Percentiles rank a stretch among this genome's conserved stretches.
Evolutionary conservation across 2,888 invertebrate species (phyloP).

Genomic region (Caenorhabditis sp.): DNA sequence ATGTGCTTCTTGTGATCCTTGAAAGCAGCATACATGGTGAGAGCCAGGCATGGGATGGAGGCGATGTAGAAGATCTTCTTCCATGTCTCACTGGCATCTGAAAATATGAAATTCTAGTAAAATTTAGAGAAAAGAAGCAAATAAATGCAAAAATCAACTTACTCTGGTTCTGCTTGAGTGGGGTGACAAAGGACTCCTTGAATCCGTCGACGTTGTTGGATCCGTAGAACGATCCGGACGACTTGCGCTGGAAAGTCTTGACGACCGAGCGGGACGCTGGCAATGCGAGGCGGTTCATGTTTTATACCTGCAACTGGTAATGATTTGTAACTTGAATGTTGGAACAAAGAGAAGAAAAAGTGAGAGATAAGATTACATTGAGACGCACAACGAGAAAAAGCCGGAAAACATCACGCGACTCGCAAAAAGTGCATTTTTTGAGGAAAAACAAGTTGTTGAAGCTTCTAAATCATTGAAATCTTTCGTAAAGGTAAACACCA

Average conservation of each 20-base stretch:
- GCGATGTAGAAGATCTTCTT: slow-evolving; percentile 80
- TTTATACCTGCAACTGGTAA: slow-evolving; percentile 37
- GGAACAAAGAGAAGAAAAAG: slow-evolving; percentile 2
- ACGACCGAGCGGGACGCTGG: slow-evolving; percentile 63
- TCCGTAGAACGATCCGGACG: slow-evolving; percentile 80
- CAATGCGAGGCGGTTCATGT: slow-evolving; percentile 64
- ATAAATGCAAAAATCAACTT: slow-evolving; percentile 5
- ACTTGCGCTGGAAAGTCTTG: slow-evolving; percentile 71
- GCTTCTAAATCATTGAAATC: neutral
- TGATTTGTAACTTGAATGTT: neutral
- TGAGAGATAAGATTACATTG: neutral
- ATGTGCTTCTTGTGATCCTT: slow-evolving; percentile 72
- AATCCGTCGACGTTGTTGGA: slow-evolving; percentile 79
- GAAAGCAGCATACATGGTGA: slow-evolving; percentile 79
- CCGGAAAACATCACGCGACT: slow-evolving; percentile 18
- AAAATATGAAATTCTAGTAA: slow-evolving; percentile 28
- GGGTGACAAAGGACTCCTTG: slow-evolving; percentile 67
- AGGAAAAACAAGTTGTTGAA: neutral
- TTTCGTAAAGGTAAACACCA: no score
- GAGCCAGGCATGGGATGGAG: slow-evolving; percentile 78
- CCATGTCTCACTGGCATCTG: slow-evolving; percentile 77
- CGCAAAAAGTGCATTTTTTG: neutral
- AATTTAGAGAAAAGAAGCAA: neutral
- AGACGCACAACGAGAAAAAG: neutral
- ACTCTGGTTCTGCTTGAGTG: slow-evolving; percentile 77